Conservation (phyloP, 2,113 vertebrate species). For the sheep (Ovis aries) region DNA sequence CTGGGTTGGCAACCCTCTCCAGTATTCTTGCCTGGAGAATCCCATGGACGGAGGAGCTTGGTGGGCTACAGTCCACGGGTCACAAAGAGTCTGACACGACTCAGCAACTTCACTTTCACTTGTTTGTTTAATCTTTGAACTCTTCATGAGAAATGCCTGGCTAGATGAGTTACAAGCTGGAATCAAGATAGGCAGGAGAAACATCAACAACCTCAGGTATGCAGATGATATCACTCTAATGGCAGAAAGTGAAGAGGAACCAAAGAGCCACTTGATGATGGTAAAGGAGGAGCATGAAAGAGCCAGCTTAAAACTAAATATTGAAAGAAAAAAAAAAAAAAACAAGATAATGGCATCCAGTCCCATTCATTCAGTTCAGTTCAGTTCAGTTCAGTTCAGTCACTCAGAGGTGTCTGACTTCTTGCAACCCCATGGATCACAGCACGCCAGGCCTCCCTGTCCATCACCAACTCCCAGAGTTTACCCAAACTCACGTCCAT, state of each 20-base stretch:
- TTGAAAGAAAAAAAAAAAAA: background rate
- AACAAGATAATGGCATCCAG: background rate
- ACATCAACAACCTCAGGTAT: background rate
- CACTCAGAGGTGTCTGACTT: fast-evolving
- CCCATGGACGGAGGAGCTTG: too few species aligned
- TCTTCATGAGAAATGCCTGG: background rate
- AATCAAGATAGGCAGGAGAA: background rate
- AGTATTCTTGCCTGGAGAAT: too few species aligned
- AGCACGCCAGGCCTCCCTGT: too few species aligned
- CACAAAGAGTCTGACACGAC: too few species aligned
- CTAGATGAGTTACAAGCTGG: background rate
- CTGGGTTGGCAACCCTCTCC: too few species aligned
- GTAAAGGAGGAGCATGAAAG: background rate
- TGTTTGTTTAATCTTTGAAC: background rate
- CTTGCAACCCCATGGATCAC: too few species aligned
- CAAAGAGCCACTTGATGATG: background rate
- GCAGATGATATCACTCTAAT: background rate
- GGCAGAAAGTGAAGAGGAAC: background rate
- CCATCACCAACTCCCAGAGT: too few species aligned
- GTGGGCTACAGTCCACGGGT: too few species aligned
- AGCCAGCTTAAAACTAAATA: background rate
- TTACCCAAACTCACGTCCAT: too few species aligned
- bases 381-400: too few species aligned
- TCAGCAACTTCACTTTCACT: too few species aligned
- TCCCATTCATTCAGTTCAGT: background rate